Base-by-base conservation (phyloP, 2,797 vertebrate genomes). In the Gephyroberyx darwinii region DNA sequence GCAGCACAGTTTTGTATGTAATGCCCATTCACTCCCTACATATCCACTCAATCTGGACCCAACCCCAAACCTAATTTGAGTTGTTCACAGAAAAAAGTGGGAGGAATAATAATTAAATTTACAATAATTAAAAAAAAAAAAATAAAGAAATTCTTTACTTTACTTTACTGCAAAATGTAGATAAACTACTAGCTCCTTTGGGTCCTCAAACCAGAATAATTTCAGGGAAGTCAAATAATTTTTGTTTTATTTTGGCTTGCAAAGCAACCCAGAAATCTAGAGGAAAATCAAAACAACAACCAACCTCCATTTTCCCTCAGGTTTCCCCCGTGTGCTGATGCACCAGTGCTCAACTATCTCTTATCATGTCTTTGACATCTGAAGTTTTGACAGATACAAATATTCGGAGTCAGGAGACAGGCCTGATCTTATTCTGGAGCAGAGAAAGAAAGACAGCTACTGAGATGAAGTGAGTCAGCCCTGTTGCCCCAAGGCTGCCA, bases 361-460 rank as follows among this genome's bases (percentile, higher is more conserved):
- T 70, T 45, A 64, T 84, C 68, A 65, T 8, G 41, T 50, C 61
- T 77, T 65, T 75, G 83, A 84, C 75, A 60, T 74, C 48, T 60
- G 48, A 77, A 3, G 74, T 71, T 86, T 87, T 84, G 88, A 87
- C 86, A 83, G 84, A 77, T 83, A 85, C 84, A 88, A 80, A 84
- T 84, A 77, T 78, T 76, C 78, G 35, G 76, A 81, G 86, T 85
- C 72, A 45, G 75, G 75, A 84, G 71, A 83, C 72, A 67, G 58
- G 82, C 45, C 74, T 84, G 84, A 81, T 88, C 73, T 82, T 57
- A 75, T 82, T 79, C 59, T 50, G 60, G 58, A 69, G 84, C 67
- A 5, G 54, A 64, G 81, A 77, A 68, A 83, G 88, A 88, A 75
- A 62, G 78, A 72, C 76, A 81, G 84, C 83, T 74, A 37, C 75